These are phyloP conservation scores for Xestia rhomboidea DNA, from an alignment of 2,888 invertebrate species.

Conservation along the genomic window DNA sequence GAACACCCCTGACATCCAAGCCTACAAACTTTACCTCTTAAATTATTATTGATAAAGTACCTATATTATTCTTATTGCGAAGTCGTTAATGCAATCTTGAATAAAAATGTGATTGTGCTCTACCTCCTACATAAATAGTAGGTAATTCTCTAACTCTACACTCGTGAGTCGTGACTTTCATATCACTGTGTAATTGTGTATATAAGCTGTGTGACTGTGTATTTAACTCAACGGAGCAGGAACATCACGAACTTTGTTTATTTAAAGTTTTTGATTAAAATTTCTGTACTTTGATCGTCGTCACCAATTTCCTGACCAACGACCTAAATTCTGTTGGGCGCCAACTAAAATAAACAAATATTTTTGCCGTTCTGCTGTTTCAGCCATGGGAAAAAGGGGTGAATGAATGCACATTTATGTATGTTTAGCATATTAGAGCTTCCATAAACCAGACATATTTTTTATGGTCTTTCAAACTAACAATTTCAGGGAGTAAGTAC, in stretches of 20 bases:
- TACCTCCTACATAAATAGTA: conserved; percentile 11
- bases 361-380: neutral
- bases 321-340: conserved; percentile 20
- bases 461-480: neutral
- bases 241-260: conserved; percentile 50
- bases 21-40: neutral
- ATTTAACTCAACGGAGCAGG: conserved; percentile 36
- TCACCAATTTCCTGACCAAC: neutral
- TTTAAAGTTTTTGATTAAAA: conserved; percentile 16
- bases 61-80: conserved; percentile 5
- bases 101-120: conserved; percentile 5
- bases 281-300: conserved; percentile 7
- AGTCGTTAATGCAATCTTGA: neutral
- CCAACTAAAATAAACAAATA: conserved; percentile 1
- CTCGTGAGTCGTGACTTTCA: conserved; percentile 53
- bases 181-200: conserved; percentile 28
- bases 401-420: neutral
- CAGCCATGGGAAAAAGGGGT: neutral
- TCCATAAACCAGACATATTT: neutral
- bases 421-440: neutral
- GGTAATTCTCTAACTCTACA: conserved; percentile 12
- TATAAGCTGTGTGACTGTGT: conserved; percentile 19
- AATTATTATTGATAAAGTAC: neutral
- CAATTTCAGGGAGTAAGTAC: neutral
- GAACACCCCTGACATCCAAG: neutral